Base-by-base conservation (phyloP, 2,797 vertebrate genomes). In the Aplochiton taeniatus region DNA sequence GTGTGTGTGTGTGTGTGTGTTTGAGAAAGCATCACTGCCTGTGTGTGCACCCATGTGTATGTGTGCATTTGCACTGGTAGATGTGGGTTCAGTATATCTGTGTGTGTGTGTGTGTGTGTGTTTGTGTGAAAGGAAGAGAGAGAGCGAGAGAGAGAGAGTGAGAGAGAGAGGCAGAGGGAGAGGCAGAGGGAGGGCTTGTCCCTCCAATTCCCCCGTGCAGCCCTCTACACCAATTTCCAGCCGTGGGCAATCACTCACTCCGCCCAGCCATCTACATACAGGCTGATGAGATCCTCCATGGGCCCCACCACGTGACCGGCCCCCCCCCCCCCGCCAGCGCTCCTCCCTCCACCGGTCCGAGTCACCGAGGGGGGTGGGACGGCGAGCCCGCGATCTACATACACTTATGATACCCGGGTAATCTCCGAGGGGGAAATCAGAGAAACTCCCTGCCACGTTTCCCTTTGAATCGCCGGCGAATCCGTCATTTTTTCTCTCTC, bases 161-260 rank as follows among this genome's bases (percentile, higher is more conserved):
- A n/a, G n/a, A n/a, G n/a, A n/a, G 77, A 75, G 74, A 78, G 55
- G 61, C 77, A 73, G 86, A 81, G 77, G 79, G 77, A 75, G 74
- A 78, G 55, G 61, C 77, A 73, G 86, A 81, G 77, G 79, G 76
- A 83, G 77, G 85, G 72, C 78, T 73, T 70, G 74, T 87, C 79
- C 84, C 79, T 76, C 83, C 87, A 90, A 93, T 92, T 93, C 90
- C 91, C 92, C 69, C 59, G 81, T 91, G 91, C 88, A 91, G 83
- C 88, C 86, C 86, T 86, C 86, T 83, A 89, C 88, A 91, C 90
- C 90, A 92, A 89, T 91, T 92, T 91, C 77, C 87, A 91, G 89
- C 87, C 89, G 87, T 79, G 87, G 85, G 88, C 90, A 92, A 93
- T 93, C 91, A 93, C 87, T 93, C 91, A 93, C 91, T 92, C 91